Evolutionary conservation across 1,140 invertebrate species (phyloP).

Genomic region (Orchesella cincta): DNA sequence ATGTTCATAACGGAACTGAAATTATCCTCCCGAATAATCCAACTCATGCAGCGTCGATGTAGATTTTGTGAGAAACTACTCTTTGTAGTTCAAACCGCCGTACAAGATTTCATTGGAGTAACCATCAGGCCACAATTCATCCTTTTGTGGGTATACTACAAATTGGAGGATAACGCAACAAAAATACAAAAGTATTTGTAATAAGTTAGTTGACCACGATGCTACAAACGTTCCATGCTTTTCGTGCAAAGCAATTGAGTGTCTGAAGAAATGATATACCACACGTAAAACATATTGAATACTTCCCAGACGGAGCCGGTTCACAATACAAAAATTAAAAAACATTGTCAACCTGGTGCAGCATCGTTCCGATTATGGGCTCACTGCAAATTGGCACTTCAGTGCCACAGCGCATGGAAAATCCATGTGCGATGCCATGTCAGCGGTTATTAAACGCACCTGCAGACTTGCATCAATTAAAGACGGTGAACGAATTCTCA

Average conservation of each 20-base stretch:
- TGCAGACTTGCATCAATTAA: not conserved
- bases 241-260: too few species aligned
- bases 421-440: conserved; percentile 56
- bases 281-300: not conserved
- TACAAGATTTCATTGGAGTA: not conserved
- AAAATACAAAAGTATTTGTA: not conserved
- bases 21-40: not conserved
- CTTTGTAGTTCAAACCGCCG: not conserved
- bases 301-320: conserved; percentile 50
- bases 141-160: not conserved
- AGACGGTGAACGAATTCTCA: not conserved
- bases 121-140: not conserved
- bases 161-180: not conserved
- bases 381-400: conserved; percentile 53
- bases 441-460: conserved; percentile 51
- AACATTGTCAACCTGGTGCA: conserved; percentile 53
- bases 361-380: conserved; percentile 51
- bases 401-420: conserved; percentile 54
- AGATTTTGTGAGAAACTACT: too few species aligned
- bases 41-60: not conserved
- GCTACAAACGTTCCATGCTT: too few species aligned
- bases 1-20: not conserved
- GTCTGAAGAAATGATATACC: not conserved
- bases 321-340: conserved; percentile 55
- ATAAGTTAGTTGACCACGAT: not conserved